Percentiles rank a stretch among this genome's conserved stretches.
These are phyloP conservation scores for Chrysopilus asiliformis DNA, from an alignment of 2,888 invertebrate species.

Conservation along the genomic window DNA sequence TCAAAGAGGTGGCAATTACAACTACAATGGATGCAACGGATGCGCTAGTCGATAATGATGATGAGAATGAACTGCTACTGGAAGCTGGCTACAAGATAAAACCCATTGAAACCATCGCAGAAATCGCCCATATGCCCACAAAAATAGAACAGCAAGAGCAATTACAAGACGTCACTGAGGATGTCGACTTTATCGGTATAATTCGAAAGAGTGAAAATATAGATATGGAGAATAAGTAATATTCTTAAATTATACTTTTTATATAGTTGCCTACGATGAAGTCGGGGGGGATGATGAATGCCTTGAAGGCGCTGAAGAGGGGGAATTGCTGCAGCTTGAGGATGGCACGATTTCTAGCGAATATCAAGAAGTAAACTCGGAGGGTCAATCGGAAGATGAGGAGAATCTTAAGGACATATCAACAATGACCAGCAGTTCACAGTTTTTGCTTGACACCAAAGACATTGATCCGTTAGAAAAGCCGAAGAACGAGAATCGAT, in stretches of 20 bases:
- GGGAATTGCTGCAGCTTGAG: too few species aligned
- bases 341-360: background rate
- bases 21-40: slow-evolving; percentile 11
- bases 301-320: slow-evolving; percentile 7
- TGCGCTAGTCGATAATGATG: slow-evolving; percentile 10
- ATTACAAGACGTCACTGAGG: too few species aligned
- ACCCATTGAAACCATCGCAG: too few species aligned
- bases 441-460: slow-evolving; percentile 1
- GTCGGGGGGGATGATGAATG: slow-evolving; percentile 9
- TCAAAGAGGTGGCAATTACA: slow-evolving; percentile 21
- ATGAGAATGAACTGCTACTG: slow-evolving; percentile 13
- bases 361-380: slow-evolving; percentile 9
- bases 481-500: slow-evolving; percentile 6
- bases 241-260: too few species aligned
- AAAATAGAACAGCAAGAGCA: too few species aligned
- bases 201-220: too few species aligned
- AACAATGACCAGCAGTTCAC: too few species aligned
- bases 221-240: too few species aligned
- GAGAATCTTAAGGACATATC: background rate
- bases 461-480: slow-evolving; percentile 5
- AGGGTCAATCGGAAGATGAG: slow-evolving; percentile 8
- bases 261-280: slow-evolving; percentile 1
- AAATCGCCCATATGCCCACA: too few species aligned
- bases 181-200: too few species aligned
- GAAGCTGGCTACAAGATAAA: slow-evolving; percentile 12